Percentiles rank a stretch among this genome's conserved stretches.
Evolutionary conservation across 1,140 invertebrate genomes (phyloP).

Genomic region (Ips typographus): DNA sequence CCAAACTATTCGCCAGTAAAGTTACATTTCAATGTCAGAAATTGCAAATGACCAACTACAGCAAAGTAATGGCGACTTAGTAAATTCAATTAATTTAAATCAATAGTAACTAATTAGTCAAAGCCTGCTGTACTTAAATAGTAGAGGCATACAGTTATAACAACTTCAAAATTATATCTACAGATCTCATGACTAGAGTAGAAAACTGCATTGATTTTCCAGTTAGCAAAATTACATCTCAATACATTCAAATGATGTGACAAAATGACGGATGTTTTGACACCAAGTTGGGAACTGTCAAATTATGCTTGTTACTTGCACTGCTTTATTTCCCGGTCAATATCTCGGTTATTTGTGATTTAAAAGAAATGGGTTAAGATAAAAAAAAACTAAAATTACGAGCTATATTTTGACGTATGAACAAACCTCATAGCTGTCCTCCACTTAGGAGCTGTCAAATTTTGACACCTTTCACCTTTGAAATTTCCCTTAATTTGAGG

Average conservation of each 20-base stretch:
- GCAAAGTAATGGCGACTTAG: too few relatives aligned
- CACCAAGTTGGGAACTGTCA: not conserved
- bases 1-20: slow-evolving; percentile 6
- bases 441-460: not conserved
- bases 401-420: too few relatives aligned
- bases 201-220: not conserved
- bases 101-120: not conserved
- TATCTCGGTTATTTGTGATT: too few relatives aligned
- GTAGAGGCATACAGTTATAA: not conserved
- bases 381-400: not conserved
- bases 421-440: not conserved
- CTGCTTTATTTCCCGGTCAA: too few relatives aligned
- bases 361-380: not conserved
- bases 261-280: not conserved
- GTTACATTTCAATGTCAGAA: too few relatives aligned
- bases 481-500: too few relatives aligned
- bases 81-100: too few relatives aligned
- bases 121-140: not conserved
- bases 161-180: slow-evolving; percentile 1
- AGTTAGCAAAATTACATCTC: not conserved
- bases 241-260: not conserved
- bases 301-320: not conserved
- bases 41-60: too few relatives aligned
- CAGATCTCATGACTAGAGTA: not conserved
- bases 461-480: too few relatives aligned